Conservation (phyloP, 2,888 invertebrate species). For the Volucella zonaria region DNA sequence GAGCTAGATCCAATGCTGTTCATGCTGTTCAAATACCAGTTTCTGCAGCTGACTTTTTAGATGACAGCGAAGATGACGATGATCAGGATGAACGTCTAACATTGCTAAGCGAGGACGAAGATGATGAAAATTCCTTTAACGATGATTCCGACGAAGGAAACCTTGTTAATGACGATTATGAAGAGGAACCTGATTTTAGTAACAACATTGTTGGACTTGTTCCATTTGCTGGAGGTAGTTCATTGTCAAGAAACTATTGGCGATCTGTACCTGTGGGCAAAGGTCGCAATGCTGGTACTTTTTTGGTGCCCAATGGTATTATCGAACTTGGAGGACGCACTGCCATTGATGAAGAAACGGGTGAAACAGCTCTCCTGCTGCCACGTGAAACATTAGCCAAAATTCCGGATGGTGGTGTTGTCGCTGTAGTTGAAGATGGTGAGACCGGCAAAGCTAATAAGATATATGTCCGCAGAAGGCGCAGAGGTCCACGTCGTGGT, state of each 20-base stretch:
- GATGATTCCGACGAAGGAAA: constrained; percentile 41
- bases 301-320: constrained; percentile 78
- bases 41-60: constrained; percentile 75
- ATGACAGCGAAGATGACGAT: constrained; percentile 75
- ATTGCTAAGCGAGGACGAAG: constrained; percentile 54
- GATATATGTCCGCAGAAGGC: constrained; percentile 78
- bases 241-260: constrained; percentile 6
- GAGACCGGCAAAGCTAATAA: constrained; percentile 78
- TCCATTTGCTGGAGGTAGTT: constrained; percentile 34
- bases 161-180: constrained; percentile 31
- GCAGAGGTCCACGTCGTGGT: constrained; percentile 74
- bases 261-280: constrained; percentile 21
- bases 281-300: constrained; percentile 78
- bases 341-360: constrained; percentile 78
- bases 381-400: constrained; percentile 79
- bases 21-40: constrained; percentile 63
- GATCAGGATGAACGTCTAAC: constrained; percentile 48
- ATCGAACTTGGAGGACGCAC: constrained; percentile 79
- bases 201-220: constrained; percentile 40
- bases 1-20: constrained; percentile 75
- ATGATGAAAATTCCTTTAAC: constrained; percentile 63
- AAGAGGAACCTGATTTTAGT: constrained; percentile 21
- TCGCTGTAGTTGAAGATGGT: constrained; percentile 78
- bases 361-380: constrained; percentile 78
- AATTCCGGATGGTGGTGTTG: constrained; percentile 79